These are phyloP conservation scores for Eupithecia dodoneata DNA, from an alignment of 2,888 invertebrate genomes.

Conservation along the genomic window DNA sequence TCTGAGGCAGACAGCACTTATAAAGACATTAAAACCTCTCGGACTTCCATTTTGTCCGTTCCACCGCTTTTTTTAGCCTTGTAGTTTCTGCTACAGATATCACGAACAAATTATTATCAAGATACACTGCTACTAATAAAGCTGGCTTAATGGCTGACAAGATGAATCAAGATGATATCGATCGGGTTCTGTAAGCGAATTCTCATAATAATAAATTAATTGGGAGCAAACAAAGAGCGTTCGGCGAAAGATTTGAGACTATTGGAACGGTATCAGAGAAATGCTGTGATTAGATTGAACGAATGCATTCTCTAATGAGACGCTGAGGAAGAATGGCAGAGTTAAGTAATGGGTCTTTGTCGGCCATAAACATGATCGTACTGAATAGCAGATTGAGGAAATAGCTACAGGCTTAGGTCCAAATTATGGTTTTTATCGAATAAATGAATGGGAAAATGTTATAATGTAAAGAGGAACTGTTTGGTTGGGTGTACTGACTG, in stretches of 20 bases:
- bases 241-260: conserved; percentile 43
- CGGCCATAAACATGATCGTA: conserved; percentile 77
- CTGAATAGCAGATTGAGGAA: conserved; percentile 75
- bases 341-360: conserved; percentile 68
- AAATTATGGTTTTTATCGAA: neutral
- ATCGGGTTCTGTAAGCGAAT: conserved; percentile 35
- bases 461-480: neutral
- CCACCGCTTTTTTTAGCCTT: conserved; percentile 50
- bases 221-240: conserved; percentile 49
- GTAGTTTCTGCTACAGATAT: conserved; percentile 53
- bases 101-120: conserved; percentile 53
- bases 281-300: conserved; percentile 56
- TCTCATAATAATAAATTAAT: conserved; percentile 50
- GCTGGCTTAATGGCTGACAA: conserved; percentile 35
- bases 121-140: conserved; percentile 40
- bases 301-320: conserved; percentile 74
- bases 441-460: neutral
- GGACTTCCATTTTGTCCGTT: conserved; percentile 58
- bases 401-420: conserved; percentile 40
- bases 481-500: neutral
- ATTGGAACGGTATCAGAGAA: conserved; percentile 56
- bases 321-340: conserved; percentile 59
- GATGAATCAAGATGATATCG: conserved; percentile 35
- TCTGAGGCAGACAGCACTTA: conserved; percentile 79
- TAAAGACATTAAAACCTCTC: conserved; percentile 81